phyloP scores from a whole-genome alignment of 2,797 vertebrate genomes.

The Pipistrellus pygmaeus region DNA sequence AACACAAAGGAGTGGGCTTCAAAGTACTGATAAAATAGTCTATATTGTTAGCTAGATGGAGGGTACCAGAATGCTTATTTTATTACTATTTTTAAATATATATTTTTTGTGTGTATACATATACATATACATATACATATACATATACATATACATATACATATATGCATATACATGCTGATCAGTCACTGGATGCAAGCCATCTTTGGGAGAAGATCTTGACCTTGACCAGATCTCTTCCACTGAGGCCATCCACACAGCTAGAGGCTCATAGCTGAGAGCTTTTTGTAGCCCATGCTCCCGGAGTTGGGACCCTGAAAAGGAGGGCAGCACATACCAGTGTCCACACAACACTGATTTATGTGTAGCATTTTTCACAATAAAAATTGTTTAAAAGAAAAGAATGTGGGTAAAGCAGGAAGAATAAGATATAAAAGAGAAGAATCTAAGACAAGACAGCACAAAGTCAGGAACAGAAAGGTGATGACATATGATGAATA shows the following conservation, averaged over 20 bases:
- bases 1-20: neutral
- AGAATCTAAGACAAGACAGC: slow-evolving; percentile 9
- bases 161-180: too few species aligned
- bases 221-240: neutral
- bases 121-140: too few species aligned
- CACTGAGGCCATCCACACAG: neutral
- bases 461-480: neutral
- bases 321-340: neutral
- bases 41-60: neutral
- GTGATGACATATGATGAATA: neutral
- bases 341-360: neutral
- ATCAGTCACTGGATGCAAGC: neutral
- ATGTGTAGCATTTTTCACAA: slow-evolving; percentile 31
- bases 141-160: too few species aligned
- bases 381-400: slow-evolving; percentile 2
- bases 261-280: neutral
- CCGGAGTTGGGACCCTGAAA: neutral
- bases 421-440: neutral
- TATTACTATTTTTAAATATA: neutral
- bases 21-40: neutral
- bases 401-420: slow-evolving; percentile 16
- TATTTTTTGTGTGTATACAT: too few species aligned
- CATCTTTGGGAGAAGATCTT: neutral
- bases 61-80: neutral
- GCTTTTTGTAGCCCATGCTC: neutral